Conservation (phyloP, 2,888 invertebrate genomes). For the Philopedon plagiatum region DNA sequence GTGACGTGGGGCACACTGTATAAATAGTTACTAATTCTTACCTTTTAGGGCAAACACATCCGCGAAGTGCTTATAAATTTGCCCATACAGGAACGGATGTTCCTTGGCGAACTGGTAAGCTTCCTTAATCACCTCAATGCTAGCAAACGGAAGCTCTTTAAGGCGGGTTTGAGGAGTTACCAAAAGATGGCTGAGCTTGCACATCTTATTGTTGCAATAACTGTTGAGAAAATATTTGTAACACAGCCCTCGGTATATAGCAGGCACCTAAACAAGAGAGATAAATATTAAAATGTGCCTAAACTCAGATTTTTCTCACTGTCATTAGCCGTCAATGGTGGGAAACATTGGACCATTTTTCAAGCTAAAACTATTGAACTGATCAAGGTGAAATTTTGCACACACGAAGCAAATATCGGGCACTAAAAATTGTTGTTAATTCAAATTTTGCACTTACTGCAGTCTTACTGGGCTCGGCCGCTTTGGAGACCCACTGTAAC, state of each 20-base stretch:
- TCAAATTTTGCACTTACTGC: not conserved
- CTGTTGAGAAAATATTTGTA: not conserved
- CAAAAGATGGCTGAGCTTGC: slow-evolving; percentile 3
- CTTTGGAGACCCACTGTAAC: not conserved
- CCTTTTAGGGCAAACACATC: slow-evolving; percentile 17
- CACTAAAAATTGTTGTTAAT: not conserved
- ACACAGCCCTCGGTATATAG: slow-evolving; percentile 38
- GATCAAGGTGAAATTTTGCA: too few species aligned
- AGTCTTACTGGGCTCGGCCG: not conserved
- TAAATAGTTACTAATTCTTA: too few species aligned
- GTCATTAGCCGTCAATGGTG: too few species aligned
- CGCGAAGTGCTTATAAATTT: slow-evolving; percentile 19
- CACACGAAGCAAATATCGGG: too few species aligned
- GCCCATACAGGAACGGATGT: not conserved
- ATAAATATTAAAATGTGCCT: too few species aligned
- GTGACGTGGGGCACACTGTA: too few species aligned
- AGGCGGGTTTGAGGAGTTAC: not conserved
- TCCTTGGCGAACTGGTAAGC: slow-evolving; percentile 24
- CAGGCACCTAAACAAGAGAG: slow-evolving; percentile 30
- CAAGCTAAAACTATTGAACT: too few species aligned
- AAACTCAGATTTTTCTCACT: too few species aligned
- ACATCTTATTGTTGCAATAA: not conserved
- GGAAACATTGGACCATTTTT: too few species aligned
- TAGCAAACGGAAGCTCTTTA: not conserved
- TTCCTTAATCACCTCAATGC: not conserved